Conservation (phyloP, 2,888 invertebrate genomes). For the Tuberolachnus salignus region DNA sequence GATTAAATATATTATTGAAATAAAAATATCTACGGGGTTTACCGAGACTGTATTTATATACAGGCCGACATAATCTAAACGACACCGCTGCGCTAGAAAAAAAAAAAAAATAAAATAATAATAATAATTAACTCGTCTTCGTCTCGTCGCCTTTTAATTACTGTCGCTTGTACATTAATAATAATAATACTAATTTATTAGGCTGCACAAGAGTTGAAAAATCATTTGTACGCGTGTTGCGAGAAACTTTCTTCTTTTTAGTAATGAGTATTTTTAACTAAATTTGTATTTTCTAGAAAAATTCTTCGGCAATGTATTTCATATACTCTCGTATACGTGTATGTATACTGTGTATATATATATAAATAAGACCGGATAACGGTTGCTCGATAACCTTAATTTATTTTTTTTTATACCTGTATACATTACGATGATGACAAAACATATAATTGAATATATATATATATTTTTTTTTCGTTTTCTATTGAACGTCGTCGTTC, state of each 20-base stretch:
- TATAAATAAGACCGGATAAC: no score
- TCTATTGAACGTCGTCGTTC: conserved; percentile 2
- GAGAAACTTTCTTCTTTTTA: conserved; percentile 20
- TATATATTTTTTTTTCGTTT: not conserved
- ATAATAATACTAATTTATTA: conserved; percentile 20
- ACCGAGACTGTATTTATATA: not conserved
- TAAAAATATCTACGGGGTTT: not conserved
- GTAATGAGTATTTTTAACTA: conserved; percentile 29
- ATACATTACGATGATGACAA: not conserved
- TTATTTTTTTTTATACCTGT: not conserved
- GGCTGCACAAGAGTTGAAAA: conserved; percentile 14
- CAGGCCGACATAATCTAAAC: not conserved
- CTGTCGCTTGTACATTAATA: not conserved
- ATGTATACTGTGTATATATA: no score
- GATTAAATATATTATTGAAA: not conserved
- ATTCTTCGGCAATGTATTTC: conserved; percentile 24
- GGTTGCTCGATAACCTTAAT: conserved; percentile 35
- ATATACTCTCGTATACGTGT: not conserved
- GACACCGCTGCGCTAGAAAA: not conserved
- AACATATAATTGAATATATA: conserved; percentile 24
- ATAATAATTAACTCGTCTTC: no score
- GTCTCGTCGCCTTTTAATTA: conserved; percentile 15
- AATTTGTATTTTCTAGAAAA: conserved; percentile 33
- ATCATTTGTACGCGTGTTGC: conserved; percentile 19
- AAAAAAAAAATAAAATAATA: not conserved